phyloP scores from a whole-genome alignment of 2,113 vertebrate genomes.

The Dunckerocampus dactyliophorus region DNA sequence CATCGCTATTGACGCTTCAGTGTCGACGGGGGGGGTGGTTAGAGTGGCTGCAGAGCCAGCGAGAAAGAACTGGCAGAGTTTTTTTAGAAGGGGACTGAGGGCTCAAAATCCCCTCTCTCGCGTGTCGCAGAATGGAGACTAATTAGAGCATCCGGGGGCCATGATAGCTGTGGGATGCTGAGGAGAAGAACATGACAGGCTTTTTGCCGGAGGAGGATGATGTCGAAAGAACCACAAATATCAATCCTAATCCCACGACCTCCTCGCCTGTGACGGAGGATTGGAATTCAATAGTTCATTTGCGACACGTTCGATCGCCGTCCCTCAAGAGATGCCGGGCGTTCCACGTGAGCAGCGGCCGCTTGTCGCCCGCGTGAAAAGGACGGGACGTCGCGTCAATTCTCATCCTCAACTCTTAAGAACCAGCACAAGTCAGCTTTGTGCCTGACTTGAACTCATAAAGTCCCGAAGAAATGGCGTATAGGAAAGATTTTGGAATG shows the following conservation, averaged over 20 bases:
- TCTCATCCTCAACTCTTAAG: too few relatives aligned
- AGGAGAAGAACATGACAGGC: neutral
- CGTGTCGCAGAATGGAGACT: conserved; percentile 1
- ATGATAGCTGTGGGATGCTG: too few relatives aligned
- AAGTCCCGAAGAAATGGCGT: too few relatives aligned
- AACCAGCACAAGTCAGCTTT: too few relatives aligned
- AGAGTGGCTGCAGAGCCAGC: too few relatives aligned
- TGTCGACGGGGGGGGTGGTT: neutral
- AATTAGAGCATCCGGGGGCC: conserved; percentile 33
- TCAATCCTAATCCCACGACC: conserved; percentile 10
- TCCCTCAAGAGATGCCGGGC: neutral
- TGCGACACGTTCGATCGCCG: conserved; percentile 1
- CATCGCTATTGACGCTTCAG: neutral
- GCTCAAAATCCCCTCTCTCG: neutral
- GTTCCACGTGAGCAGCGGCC: too few relatives aligned
- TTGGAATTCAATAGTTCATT: conserved; percentile 22
- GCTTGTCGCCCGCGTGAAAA: too few relatives aligned
- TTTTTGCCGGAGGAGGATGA: neutral
- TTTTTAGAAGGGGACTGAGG: too few relatives aligned
- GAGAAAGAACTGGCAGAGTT: too few relatives aligned
- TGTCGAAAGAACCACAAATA: conserved; percentile 19
- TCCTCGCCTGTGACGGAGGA: conserved; percentile 11
- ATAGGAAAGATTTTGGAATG: too few relatives aligned
- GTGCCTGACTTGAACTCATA: too few relatives aligned
- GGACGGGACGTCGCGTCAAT: too few relatives aligned